A percentile compares a stretch with the other conserved stretches of the same genome.
These are phyloP conservation scores for Typhlichthys subterraneus DNA, from an alignment of 2,797 vertebrate genomes.

Conservation along the genomic window DNA sequence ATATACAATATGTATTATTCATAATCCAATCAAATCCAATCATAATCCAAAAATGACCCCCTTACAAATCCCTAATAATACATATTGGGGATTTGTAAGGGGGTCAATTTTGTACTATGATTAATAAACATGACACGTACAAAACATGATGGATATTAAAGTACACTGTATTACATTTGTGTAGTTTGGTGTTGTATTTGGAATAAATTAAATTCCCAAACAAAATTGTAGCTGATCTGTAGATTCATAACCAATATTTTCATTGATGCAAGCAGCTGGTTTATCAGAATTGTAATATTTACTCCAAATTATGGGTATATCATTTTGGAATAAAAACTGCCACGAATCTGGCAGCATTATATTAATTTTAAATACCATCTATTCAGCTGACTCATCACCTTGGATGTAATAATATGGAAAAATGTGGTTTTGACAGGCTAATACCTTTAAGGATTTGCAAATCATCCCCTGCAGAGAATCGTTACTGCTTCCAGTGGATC, in stretches of 20 bases:
- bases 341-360: background rate
- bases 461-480: background rate
- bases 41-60: too few relatives aligned
- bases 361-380: constrained; percentile 20
- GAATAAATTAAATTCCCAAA: too few relatives aligned
- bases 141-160: too few relatives aligned
- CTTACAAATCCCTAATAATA: too few relatives aligned
- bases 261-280: constrained; percentile 3
- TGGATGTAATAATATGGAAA: constrained; percentile 10
- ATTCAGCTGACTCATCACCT: constrained; percentile 8
- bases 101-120: too few relatives aligned
- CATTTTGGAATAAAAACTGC: background rate
- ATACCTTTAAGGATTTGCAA: constrained; percentile 7
- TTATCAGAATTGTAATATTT: background rate
- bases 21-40: too few relatives aligned
- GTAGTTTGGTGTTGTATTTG: too few relatives aligned
- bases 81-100: too few relatives aligned
- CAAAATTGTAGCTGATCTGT: too few relatives aligned
- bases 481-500: constrained; percentile 6
- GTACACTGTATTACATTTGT: too few relatives aligned
- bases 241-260: background rate
- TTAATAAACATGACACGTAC: too few relatives aligned
- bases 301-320: background rate
- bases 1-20: too few relatives aligned
- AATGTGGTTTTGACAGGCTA: constrained; percentile 9